A percentile compares a stretch with the other conserved stretches of the same genome.
These are phyloP conservation scores for Dromius quadrimaculatus DNA, from an alignment of 2,888 invertebrate genomes.

Conservation along the genomic window DNA sequence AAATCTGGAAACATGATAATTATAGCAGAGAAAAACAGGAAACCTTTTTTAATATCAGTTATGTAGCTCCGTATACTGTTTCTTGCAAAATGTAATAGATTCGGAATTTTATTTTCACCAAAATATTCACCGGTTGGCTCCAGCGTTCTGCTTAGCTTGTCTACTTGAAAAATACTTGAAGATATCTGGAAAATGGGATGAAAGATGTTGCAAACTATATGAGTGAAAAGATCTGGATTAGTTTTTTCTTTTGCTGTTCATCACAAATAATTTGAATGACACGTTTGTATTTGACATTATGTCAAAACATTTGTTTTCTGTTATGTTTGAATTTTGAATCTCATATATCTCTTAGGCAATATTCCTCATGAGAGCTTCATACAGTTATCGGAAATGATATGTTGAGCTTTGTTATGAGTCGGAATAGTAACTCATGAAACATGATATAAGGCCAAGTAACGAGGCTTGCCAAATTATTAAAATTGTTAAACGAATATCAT, in stretches of 20 bases:
- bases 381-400: too few relatives aligned
- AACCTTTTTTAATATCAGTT: slow-evolving; percentile 40
- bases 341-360: too few relatives aligned
- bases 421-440: too few relatives aligned
- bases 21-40: slow-evolving; percentile 2
- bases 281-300: slow-evolving; percentile 40
- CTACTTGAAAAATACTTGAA: neutral
- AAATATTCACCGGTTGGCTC: slow-evolving; percentile 15
- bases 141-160: slow-evolving; percentile 21
- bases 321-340: too few relatives aligned
- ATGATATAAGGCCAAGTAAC: too few relatives aligned
- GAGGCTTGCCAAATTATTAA: too few relatives aligned
- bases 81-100: slow-evolving; percentile 30
- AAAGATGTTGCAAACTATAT: neutral
- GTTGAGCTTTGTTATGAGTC: too few relatives aligned
- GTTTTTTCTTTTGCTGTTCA: slow-evolving; percentile 32
- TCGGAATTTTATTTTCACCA: slow-evolving; percentile 32
- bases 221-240: neutral
- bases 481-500: too few relatives aligned
- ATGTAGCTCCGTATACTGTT: slow-evolving; percentile 39
- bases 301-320: slow-evolving; percentile 36
- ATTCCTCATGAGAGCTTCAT: too few relatives aligned
- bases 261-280: slow-evolving; percentile 45
- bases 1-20: too few relatives aligned
- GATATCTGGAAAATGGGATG: neutral